These are phyloP conservation scores for Salticus scenicus DNA, from an alignment of 2,888 invertebrate genomes.

Conservation along the genomic window DNA sequence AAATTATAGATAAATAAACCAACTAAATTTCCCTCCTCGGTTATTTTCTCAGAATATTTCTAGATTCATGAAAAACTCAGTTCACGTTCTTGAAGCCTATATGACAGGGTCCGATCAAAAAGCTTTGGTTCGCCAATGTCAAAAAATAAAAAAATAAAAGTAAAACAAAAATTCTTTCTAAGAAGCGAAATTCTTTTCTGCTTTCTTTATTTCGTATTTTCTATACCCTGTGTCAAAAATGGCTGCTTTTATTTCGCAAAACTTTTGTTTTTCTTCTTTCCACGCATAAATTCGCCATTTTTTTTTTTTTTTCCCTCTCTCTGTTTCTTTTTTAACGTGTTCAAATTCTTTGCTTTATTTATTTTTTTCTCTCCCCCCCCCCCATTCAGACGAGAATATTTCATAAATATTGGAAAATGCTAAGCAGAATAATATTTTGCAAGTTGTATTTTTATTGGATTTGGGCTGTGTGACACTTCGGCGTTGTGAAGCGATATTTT, in stretches of 20 bases:
- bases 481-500: neutral
- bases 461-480: neutral
- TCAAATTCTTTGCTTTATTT: neutral
- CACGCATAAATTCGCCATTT: neutral
- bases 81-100: conserved; percentile 46
- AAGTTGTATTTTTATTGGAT: neutral
- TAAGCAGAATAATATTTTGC: neutral
- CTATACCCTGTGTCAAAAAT: conserved; percentile 8
- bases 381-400: neutral
- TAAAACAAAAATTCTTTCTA: neutral
- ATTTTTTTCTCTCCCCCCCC: neutral
- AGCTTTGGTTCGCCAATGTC: conserved; percentile 42
- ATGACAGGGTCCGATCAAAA: conserved; percentile 52
- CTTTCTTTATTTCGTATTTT: neutral
- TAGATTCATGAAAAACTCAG: conserved; percentile 42
- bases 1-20: no score
- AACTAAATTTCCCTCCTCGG: no score
- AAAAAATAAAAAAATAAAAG: conserved; percentile 26
- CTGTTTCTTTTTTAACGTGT: neutral
- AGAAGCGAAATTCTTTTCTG: no score
- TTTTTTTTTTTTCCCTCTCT: neutral
- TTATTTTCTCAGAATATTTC: no score
- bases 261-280: neutral
- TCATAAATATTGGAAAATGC: conserved; percentile 6
- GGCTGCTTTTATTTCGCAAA: conserved; percentile 13